A percentile compares a stretch with the other conserved stretches of the same genome.
phyloP scores from a whole-genome alignment of 1,140 invertebrate genomes.

The Philotrypesis tridentata region DNA sequence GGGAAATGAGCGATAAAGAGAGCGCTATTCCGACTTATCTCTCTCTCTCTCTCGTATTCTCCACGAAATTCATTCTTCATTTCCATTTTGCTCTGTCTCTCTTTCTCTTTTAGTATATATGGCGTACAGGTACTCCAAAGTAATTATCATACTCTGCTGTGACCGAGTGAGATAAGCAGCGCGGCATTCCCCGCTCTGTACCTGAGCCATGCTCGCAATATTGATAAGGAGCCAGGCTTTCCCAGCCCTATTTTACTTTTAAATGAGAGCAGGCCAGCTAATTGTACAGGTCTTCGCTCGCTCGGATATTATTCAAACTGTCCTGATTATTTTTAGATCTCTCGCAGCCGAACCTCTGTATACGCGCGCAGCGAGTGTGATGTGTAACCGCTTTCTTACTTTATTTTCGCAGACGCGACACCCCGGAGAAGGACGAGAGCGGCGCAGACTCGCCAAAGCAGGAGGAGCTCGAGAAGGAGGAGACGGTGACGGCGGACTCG shows the following conservation, averaged over 20 bases:
- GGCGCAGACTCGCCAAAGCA: background rate
- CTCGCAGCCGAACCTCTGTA: no score
- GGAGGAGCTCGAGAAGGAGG: background rate
- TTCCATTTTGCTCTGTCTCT: constrained; percentile 11
- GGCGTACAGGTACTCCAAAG: background rate
- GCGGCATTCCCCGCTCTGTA: background rate
- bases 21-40: background rate
- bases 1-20: no score
- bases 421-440: background rate
- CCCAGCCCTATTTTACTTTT: constrained; percentile 15
- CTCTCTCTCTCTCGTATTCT: no score
- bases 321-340: no score
- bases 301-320: no score
- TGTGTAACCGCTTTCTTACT: background rate
- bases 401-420: background rate
- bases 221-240: constrained; percentile 23
- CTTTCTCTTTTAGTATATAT: background rate
- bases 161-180: background rate
- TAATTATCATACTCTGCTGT: constrained; percentile 25
- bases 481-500: constrained; percentile 12
- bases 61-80: constrained; percentile 23
- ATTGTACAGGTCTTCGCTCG: no score
- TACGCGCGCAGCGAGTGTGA: no score
- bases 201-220: background rate
- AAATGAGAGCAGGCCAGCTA: background rate